Evolutionary conservation across 2,888 invertebrate species (phyloP).

Genomic region (Prenolepis imparis): DNA sequence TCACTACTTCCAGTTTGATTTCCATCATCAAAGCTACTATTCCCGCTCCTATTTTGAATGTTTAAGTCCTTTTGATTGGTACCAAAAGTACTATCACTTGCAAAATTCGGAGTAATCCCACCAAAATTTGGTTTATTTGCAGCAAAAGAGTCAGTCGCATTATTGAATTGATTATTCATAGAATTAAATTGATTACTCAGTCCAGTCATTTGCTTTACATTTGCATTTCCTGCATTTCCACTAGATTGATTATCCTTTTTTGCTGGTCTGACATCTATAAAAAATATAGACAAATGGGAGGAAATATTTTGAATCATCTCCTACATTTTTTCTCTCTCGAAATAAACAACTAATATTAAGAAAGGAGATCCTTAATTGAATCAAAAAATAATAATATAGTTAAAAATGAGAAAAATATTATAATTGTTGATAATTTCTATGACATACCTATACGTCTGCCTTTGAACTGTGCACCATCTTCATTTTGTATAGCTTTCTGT

Average conservation of each 20-base stretch:
- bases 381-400: background rate
- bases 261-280: conserved; percentile 83
- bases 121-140: conserved; percentile 77
- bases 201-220: conserved; percentile 79
- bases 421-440: background rate
- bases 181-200: conserved; percentile 75
- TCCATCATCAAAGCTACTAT: conserved; percentile 69
- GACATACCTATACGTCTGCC: conserved; percentile 90
- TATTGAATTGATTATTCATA: conserved; percentile 75
- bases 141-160: conserved; percentile 76
- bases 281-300: conserved; percentile 36
- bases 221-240: conserved; percentile 58
- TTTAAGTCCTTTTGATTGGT: conserved; percentile 64
- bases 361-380: background rate
- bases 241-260: conserved; percentile 80
- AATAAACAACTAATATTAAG: background rate
- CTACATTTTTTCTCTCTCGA: background rate
- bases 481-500: conserved; percentile 91
- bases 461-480: conserved; percentile 91
- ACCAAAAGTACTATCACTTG: conserved; percentile 70
- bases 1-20: conserved; percentile 71
- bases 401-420: background rate
- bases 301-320: background rate
- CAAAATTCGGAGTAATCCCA: conserved; percentile 72
- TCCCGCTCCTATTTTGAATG: conserved; percentile 50